Percentiles rank a stretch among this genome's conserved stretches.
phyloP scores from a whole-genome alignment of 2,797 vertebrate genomes.

The Artibeus jamaicensis region DNA sequence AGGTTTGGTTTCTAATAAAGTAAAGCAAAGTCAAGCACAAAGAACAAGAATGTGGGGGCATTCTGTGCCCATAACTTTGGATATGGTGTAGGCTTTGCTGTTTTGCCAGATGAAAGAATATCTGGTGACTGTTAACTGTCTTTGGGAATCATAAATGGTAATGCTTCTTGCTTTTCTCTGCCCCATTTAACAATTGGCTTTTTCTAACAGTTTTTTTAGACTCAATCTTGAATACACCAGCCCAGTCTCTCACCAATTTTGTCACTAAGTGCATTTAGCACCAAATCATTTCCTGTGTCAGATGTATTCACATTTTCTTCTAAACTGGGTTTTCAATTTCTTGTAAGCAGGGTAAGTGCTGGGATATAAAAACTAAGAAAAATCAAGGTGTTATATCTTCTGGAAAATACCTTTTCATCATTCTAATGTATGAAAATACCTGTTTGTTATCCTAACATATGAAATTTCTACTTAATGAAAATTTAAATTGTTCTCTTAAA shows the following conservation, averaged over 20 bases:
- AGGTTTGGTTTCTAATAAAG: background rate
- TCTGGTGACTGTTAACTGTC: background rate
- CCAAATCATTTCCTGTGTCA: background rate
- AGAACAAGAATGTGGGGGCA: background rate
- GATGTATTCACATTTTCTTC: background rate
- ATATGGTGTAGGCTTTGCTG: background rate
- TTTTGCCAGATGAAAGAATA: background rate
- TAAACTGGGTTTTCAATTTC: background rate
- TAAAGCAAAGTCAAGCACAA: background rate
- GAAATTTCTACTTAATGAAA: constrained; percentile 15
- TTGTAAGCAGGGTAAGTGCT: background rate
- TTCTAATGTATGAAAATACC: background rate
- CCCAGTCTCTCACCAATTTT: background rate
- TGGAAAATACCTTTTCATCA: background rate
- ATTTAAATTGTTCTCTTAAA: background rate
- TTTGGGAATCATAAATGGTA: background rate
- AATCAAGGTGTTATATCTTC: background rate
- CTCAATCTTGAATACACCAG: background rate
- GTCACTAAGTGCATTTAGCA: background rate
- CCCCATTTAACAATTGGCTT: background rate
- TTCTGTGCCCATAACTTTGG: background rate
- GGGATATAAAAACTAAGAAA: background rate
- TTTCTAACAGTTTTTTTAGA: background rate
- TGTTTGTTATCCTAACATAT: background rate
- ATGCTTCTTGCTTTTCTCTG: background rate